Evolutionary conservation across 2,888 invertebrate species (phyloP), one percentile per base, ranked within the genome.

Genomic region (Fragum sueziense): DNA sequence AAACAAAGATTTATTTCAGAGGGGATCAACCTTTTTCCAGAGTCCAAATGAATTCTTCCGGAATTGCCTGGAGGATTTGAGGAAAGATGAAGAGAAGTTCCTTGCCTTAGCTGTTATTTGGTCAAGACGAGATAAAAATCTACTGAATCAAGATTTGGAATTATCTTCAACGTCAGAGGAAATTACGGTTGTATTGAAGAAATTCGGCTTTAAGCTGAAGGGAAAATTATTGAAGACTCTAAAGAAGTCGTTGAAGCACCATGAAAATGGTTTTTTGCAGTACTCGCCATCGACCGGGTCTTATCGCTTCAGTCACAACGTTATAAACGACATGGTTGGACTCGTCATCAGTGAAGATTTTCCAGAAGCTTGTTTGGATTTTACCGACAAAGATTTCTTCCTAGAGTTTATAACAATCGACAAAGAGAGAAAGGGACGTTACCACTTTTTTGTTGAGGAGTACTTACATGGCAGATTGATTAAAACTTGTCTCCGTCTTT

Each of bases 271-370:
- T 20, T 72, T 78, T 54, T 7, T 81, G 4, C 34, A 27, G 11
- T 73, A 59, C 34, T 34, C 65, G 4, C 6, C 25, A 27, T n/a
- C 57, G 9, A 37, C 29, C n/a, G 81, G 77, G 0, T 34, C 33
- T n/a, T 81, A 67, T 52, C 29, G 29, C 7, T 78, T 81, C 22
- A 70, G 61, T 22, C 81, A 81, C 67, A 75, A 75, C 27, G 69
- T 75, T 2, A 77, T 78, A 7, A 54, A 68, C 34, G 81, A 81
- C 33, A 81, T 74, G 77, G 65, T 81, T 27, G 81, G 77, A 14
- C 54, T 81, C 37, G 81, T 81, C 7, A 67, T 68, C 3, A 69
- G 75, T 9, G 70, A 81, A 27, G 69, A 77, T 1, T 70, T 74
- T 33, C 74, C 68, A 25, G 67, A 69, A 22, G 77, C 57, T 29